A percentile compares a stretch with the other conserved stretches of the same genome.
These are phyloP conservation scores for Helostoma temminkii DNA, from an alignment of 2,797 vertebrate genomes.

Conservation along the genomic window DNA sequence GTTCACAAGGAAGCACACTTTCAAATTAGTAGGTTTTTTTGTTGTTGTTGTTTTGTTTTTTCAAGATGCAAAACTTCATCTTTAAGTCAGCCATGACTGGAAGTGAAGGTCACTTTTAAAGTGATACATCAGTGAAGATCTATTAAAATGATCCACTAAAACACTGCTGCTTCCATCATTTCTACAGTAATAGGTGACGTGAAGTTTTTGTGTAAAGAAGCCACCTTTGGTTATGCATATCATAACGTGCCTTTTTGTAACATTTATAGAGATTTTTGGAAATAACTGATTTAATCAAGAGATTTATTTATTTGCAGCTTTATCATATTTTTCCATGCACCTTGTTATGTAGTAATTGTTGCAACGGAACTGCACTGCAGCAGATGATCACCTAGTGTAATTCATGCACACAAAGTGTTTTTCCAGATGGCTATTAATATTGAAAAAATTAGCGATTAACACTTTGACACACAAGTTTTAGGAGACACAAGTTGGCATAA, in stretches of 20 bases:
- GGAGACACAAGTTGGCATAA: no score
- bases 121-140: not conserved
- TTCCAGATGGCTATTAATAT: not conserved
- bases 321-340: constrained; percentile 43
- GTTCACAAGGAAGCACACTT: constrained; percentile 65
- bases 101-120: not conserved
- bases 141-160: not conserved
- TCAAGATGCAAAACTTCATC: constrained; percentile 20
- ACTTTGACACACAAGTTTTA: not conserved
- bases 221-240: constrained; percentile 65
- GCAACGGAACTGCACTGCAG: constrained; percentile 26
- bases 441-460: not conserved
- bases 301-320: constrained; percentile 46
- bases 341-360: constrained; percentile 32
- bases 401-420: constrained; percentile 11
- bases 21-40: not conserved
- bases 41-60: constrained; percentile 22
- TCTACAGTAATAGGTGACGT: constrained; percentile 2
- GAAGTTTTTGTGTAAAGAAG: constrained; percentile 34
- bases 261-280: constrained; percentile 26
- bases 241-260: constrained; percentile 79
- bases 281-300: constrained; percentile 1
- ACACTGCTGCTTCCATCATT: not conserved
- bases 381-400: not conserved
- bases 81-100: constrained; percentile 4